Evolutionary conservation across 2,888 invertebrate species (phyloP).

Genomic region (Cheilosia scutellata): DNA sequence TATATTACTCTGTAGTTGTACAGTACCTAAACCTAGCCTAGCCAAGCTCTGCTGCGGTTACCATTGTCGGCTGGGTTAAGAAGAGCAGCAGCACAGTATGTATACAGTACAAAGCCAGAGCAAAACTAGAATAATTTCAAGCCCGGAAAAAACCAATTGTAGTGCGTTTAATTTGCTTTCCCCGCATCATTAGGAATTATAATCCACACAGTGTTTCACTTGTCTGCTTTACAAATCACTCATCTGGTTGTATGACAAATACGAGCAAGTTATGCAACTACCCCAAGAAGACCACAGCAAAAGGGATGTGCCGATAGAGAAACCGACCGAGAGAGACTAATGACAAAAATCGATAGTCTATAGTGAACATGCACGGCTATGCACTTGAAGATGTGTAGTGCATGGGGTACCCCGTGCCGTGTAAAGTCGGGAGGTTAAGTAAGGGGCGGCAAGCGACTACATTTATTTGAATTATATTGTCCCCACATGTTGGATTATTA

Average conservation of each 20-base stretch:
- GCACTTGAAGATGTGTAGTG: conserved; percentile 44
- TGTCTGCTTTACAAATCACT: conserved; percentile 65
- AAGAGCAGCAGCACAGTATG: conserved; percentile 7
- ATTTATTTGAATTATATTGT: conserved; percentile 69
- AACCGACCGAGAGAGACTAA: not conserved
- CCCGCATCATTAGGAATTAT: conserved; percentile 75
- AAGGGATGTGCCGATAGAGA: not conserved
- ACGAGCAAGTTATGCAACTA: conserved; percentile 28
- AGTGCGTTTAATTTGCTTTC: conserved; percentile 81
- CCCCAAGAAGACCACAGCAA: conserved; percentile 10
- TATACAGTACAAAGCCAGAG: not conserved
- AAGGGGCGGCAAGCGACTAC: conserved; percentile 53
- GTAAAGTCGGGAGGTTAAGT: conserved; percentile 71
- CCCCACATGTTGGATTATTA: conserved; percentile 72
- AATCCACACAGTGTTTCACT: conserved; percentile 70
- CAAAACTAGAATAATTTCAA: conserved; percentile 68
- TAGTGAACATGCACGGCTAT: conserved; percentile 42
- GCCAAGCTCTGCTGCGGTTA: conserved; percentile 35
- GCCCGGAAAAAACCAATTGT: conserved; percentile 85
- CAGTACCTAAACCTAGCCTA: conserved; percentile 44
- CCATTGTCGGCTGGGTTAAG: conserved; percentile 62
- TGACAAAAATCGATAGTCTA: conserved; percentile 64
- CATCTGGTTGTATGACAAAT: conserved; percentile 36
- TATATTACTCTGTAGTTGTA: conserved; percentile 8
- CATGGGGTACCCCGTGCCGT: not conserved